Conservation (phyloP, 2,888 invertebrate genomes). For the Catocala sponsa region DNA sequence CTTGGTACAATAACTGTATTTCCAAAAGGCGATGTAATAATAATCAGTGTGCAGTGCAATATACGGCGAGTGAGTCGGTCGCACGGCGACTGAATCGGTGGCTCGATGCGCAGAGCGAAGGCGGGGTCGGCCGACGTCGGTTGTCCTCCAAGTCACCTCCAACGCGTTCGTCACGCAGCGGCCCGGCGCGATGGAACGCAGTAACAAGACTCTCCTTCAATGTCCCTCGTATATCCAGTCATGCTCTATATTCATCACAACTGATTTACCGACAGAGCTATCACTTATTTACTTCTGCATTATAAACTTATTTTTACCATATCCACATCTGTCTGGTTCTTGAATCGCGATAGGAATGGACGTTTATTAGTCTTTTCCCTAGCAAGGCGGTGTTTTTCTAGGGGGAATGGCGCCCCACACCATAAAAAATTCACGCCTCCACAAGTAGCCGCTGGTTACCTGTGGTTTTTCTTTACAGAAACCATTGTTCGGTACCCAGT, state of each 20-base stretch:
- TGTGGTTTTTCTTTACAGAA: slow-evolving; percentile 65
- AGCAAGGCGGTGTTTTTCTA: slow-evolving; percentile 79
- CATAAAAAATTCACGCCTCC: slow-evolving; percentile 82
- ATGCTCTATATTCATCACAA: not conserved
- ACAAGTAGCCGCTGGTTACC: slow-evolving; percentile 67
- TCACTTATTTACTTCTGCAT: not conserved
- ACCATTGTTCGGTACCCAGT: slow-evolving; percentile 51
- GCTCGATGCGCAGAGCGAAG: too few relatives aligned
- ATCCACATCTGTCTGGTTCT: slow-evolving; percentile 45
- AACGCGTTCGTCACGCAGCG: too few relatives aligned
- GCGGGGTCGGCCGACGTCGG: too few relatives aligned
- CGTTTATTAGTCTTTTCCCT: slow-evolving; percentile 81
- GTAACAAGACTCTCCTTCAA: too few relatives aligned
- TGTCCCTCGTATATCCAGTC: too few relatives aligned
- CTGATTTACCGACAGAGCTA: not conserved
- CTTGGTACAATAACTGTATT: too few relatives aligned
- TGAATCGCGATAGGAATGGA: slow-evolving; percentile 50
- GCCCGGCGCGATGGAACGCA: too few relatives aligned
- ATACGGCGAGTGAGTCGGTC: too few relatives aligned
- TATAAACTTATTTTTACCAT: slow-evolving; percentile 26
- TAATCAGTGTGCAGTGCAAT: too few relatives aligned
- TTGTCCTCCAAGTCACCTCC: too few relatives aligned
- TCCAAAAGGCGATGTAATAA: too few relatives aligned
- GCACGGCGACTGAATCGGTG: too few relatives aligned
- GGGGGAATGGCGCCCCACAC: slow-evolving; percentile 71